Percentiles rank a stretch among this genome's conserved stretches.
phyloP scores from a whole-genome alignment of 2,113 vertebrate species.

The Periophthalmus modestus region DNA sequence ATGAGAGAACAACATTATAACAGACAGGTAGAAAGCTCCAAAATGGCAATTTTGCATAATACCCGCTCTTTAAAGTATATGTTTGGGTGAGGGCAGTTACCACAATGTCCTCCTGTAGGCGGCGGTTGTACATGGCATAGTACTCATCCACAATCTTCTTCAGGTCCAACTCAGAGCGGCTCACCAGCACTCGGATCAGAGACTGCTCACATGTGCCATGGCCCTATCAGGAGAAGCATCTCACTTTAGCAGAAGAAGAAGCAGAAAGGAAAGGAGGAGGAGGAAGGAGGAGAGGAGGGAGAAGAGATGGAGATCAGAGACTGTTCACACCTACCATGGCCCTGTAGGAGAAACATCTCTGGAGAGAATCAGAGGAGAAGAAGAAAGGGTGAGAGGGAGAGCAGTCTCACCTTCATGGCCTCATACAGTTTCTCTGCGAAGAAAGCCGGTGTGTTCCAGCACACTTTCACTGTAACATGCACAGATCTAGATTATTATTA shows the following conservation, averaged over 20 bases:
- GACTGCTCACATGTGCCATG: slow-evolving; percentile 75
- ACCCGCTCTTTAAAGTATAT: too few species aligned
- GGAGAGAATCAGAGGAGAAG: too few species aligned
- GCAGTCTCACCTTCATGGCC: slow-evolving; percentile 85
- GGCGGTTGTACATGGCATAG: slow-evolving; percentile 71
- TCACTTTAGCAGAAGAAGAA: neutral
- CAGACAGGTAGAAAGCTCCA: too few species aligned
- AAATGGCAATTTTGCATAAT: too few species aligned
- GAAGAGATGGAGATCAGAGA: too few species aligned
- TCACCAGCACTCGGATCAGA: slow-evolving; percentile 87
- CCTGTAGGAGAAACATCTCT: too few species aligned
- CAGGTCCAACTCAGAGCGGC: slow-evolving; percentile 90
- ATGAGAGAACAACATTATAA: too few species aligned
- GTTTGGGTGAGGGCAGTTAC: slow-evolving; percentile 55
- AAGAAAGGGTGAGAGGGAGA: neutral
- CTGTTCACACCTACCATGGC: too few species aligned
- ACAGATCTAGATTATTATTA: neutral
- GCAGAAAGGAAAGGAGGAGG: neutral
- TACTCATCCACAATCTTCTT: slow-evolving; percentile 85
- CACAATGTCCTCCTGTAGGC: slow-evolving; percentile 81
- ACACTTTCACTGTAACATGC: slow-evolving; percentile 85
- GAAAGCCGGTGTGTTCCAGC: slow-evolving; percentile 85
- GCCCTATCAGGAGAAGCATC: slow-evolving; percentile 66
- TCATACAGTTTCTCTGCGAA: slow-evolving; percentile 90
- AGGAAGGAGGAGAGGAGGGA: too few species aligned